Conservation (phyloP, 1,140 invertebrate species). For the Pinna nobilis region DNA sequence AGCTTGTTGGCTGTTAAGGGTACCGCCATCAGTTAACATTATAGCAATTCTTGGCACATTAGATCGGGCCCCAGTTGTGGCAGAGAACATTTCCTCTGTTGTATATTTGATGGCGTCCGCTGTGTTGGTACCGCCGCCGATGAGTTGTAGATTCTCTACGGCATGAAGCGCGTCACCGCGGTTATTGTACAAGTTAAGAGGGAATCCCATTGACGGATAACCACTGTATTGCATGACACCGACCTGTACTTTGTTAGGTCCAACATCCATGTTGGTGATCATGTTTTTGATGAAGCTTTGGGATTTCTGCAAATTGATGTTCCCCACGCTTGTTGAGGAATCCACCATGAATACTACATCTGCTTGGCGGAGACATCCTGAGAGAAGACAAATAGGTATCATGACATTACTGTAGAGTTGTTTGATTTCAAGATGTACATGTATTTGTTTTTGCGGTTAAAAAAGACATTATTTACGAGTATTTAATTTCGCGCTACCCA, state of each 20-base stretch:
- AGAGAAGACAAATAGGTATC: not conserved
- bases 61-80: conserved; percentile 38
- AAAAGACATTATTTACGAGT: too few relatives aligned
- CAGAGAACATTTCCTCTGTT: conserved; percentile 47
- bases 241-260: conserved; percentile 45
- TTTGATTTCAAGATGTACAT: too few relatives aligned
- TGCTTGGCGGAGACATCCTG: conserved; percentile 54
- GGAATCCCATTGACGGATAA: conserved; percentile 50
- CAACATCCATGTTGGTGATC: conserved; percentile 41
- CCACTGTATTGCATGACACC: conserved; percentile 54
- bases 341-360: conserved; percentile 61
- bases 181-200: conserved; percentile 49
- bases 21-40: conserved; percentile 45
- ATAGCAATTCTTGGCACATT: conserved; percentile 53
- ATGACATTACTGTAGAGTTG: too few relatives aligned
- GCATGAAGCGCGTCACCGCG: conserved; percentile 37
- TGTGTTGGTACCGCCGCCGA: conserved; percentile 55
- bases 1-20: conserved; percentile 23
- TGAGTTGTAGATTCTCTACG: conserved; percentile 41
- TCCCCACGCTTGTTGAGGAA: conserved; percentile 53
- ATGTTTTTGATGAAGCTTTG: conserved; percentile 56
- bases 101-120: conserved; percentile 49
- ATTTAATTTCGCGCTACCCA: too few relatives aligned
- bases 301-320: conserved; percentile 45
- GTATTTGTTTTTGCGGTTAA: too few relatives aligned